phyloP scores from a whole-genome alignment of 1,140 invertebrate genomes.

The Meloidogyne hapla region DNA sequence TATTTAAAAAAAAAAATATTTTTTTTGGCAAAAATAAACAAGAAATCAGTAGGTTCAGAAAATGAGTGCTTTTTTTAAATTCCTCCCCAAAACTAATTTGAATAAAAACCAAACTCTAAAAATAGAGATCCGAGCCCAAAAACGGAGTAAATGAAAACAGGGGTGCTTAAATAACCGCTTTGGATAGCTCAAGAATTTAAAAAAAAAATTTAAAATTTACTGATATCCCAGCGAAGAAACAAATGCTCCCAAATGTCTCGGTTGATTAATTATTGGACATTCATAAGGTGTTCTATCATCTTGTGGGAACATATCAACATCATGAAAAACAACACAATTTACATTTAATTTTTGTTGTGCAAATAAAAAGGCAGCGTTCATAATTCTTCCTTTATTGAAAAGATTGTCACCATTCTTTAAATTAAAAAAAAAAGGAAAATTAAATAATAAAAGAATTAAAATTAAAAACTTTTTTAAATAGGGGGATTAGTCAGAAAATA shows the following conservation, averaged over 20 bases:
- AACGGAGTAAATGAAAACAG: no score
- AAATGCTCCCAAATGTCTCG: conserved; percentile 84
- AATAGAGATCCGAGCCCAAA: no score
- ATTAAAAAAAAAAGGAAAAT: neutral
- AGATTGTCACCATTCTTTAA: conserved; percentile 68
- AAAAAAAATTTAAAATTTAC: conserved; percentile 65
- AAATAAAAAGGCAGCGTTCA: conserved; percentile 80
- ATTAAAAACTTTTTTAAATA: no score
- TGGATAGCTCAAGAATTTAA: neutral
- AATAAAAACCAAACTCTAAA: no score
- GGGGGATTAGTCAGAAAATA: no score
- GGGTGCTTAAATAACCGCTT: no score
- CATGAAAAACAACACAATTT: conserved; percentile 54
- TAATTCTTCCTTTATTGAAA: conserved; percentile 88
- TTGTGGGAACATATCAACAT: conserved; percentile 82
- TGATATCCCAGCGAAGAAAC: conserved; percentile 82
- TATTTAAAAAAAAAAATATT: no score
- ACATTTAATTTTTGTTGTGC: conserved; percentile 54
- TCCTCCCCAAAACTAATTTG: no score
- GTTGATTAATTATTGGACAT: conserved; percentile 71
- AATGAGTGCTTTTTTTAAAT: no score
- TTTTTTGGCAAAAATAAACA: no score
- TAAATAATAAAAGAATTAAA: no score
- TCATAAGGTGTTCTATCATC: conserved; percentile 78
- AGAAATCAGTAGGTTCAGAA: no score